These are phyloP conservation scores for Xerus rutilus DNA, from an alignment of 2,797 vertebrate species.

Conservation along the genomic window DNA sequence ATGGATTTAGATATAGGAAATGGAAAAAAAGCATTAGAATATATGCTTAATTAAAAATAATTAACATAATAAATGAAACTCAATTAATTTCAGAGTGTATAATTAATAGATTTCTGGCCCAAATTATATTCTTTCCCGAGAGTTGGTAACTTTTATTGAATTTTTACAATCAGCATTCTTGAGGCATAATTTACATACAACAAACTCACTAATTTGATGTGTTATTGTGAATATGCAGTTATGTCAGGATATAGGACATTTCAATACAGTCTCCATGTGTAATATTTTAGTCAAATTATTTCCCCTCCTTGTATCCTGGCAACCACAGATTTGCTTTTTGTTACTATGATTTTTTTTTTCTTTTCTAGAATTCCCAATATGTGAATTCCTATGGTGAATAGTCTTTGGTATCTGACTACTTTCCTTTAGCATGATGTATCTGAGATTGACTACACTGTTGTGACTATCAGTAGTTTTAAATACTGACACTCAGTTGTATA, in stretches of 20 bases:
- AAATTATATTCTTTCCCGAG: neutral
- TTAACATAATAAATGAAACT: neutral
- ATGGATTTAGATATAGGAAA: neutral
- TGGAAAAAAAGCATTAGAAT: neutral
- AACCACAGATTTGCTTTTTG: neutral
- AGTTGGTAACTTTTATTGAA: neutral
- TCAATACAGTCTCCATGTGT: neutral
- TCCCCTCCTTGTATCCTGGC: too few relatives aligned
- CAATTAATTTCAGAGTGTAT: neutral
- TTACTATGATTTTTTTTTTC: neutral
- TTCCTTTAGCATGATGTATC: neutral
- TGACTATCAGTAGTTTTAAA: neutral
- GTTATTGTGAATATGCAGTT: neutral
- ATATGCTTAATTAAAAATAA: neutral
- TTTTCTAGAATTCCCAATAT: neutral
- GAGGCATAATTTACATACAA: neutral
- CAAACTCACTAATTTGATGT: neutral
- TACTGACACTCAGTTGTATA: neutral
- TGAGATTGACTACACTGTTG: neutral
- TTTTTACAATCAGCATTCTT: neutral
- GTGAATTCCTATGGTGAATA: neutral
- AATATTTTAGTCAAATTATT: neutral
- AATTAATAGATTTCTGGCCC: neutral
- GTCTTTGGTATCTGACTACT: neutral
- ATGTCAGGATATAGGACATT: neutral